Percentiles rank a stretch among this genome's conserved stretches.
These are phyloP conservation scores for Megamerina dolium DNA, from an alignment of 2,888 invertebrate genomes.

Conservation along the genomic window DNA sequence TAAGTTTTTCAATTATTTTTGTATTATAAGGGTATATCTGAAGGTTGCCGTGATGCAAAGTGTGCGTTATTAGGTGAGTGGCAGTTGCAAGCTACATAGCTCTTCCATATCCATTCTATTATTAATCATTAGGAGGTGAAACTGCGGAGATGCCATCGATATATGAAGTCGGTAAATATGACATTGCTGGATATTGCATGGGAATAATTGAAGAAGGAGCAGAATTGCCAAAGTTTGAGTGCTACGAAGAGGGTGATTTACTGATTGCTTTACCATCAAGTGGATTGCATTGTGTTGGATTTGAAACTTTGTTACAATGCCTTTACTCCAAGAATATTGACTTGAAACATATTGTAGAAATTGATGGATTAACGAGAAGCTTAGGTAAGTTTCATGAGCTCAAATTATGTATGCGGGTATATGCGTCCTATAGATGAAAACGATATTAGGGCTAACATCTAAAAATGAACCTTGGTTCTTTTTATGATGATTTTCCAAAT, in stretches of 20 bases:
- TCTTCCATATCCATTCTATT: background rate
- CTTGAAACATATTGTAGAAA: constrained; percentile 56
- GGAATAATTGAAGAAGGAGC: constrained; percentile 77
- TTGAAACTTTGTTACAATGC: constrained; percentile 78
- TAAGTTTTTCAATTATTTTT: no score
- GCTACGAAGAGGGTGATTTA: constrained; percentile 68
- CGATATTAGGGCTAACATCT: no score
- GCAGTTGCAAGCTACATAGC: no score
- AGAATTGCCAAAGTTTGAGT: constrained; percentile 61
- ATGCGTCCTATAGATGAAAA: no score
- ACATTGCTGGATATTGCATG: constrained; percentile 92
- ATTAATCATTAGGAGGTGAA: constrained; percentile 61
- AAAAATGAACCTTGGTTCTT: no score
- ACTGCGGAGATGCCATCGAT: constrained; percentile 98
- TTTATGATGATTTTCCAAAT: no score
- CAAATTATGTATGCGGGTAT: no score
- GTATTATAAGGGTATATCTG: constrained; percentile 81
- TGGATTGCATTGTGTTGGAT: constrained; percentile 94
- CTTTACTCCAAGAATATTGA: constrained; percentile 61
- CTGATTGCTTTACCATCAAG: constrained; percentile 82
- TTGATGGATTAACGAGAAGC: constrained; percentile 53
- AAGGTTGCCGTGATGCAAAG: constrained; percentile 78
- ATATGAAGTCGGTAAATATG: constrained; percentile 83
- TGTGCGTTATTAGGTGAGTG: constrained; percentile 79
- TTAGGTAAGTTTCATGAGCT: constrained; percentile 59